These are phyloP conservation scores for Gadopsis marmoratus DNA, from an alignment of 2,797 vertebrate genomes.

Conservation along the genomic window DNA sequence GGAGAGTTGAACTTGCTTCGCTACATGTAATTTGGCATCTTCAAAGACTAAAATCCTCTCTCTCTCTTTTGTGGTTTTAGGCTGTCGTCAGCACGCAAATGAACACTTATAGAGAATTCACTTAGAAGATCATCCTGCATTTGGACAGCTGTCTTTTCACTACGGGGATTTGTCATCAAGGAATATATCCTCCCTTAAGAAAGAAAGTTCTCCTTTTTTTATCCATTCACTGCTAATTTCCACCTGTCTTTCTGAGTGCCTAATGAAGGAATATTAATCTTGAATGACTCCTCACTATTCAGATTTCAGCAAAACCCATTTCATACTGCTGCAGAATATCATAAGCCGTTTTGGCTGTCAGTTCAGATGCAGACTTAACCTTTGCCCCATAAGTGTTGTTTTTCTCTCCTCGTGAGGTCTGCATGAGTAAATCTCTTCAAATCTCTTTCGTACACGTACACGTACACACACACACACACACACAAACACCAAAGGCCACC, in stretches of 20 bases:
- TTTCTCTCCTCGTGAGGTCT: conserved; percentile 78
- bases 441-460: conserved; percentile 53
- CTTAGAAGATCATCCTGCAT: conserved; percentile 70
- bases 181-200: conserved; percentile 58
- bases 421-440: conserved; percentile 80
- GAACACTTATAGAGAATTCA: conserved; percentile 63
- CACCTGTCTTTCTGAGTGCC: conserved; percentile 63
- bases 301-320: conserved; percentile 27
- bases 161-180: conserved; percentile 74
- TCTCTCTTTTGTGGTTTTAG: conserved; percentile 64
- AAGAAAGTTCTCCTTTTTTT: conserved; percentile 38
- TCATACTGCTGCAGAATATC: conserved; percentile 54
- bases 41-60: conserved; percentile 64
- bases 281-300: conserved; percentile 55
- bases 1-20: conserved; percentile 56
- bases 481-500: conserved; percentile 71
- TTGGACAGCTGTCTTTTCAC: conserved; percentile 78
- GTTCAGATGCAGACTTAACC: conserved; percentile 81
- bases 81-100: conserved; percentile 61
- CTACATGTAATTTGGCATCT: conserved; percentile 63
- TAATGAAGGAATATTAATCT: conserved; percentile 75
- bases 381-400: conserved; percentile 76
- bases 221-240: conserved; percentile 72
- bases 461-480: conserved; percentile 16
- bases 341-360: conserved; percentile 64